phyloP scores from a whole-genome alignment of 2,113 vertebrate genomes.

The Phycodurus eques region DNA sequence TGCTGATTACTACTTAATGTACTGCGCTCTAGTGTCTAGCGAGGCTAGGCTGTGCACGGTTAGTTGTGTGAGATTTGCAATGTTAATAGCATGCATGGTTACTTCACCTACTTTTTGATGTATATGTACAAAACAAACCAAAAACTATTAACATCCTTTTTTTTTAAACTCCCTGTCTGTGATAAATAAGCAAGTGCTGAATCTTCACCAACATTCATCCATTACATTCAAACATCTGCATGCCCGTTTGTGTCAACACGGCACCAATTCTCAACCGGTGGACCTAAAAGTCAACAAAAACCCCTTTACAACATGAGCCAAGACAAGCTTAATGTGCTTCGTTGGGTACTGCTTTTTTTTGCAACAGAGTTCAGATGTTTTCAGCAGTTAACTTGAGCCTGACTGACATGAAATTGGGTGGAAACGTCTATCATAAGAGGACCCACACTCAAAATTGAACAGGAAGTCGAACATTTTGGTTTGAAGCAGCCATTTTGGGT shows the following conservation, averaged over 20 bases:
- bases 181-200: constrained; percentile 72
- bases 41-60: constrained; percentile 48
- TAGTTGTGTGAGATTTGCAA: constrained; percentile 56
- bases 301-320: too few species aligned
- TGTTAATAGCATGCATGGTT: constrained; percentile 62
- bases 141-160: constrained; percentile 53
- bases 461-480: too few species aligned
- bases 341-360: not conserved
- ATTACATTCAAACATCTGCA: constrained; percentile 72
- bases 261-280: constrained; percentile 1
- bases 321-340: not conserved
- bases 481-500: too few species aligned
- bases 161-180: constrained; percentile 31
- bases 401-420: not conserved
- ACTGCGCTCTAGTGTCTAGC: constrained; percentile 43
- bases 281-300: not conserved
- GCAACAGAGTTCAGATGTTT: not conserved
- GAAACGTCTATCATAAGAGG: too few species aligned
- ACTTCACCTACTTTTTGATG: constrained; percentile 35
- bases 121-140: constrained; percentile 50
- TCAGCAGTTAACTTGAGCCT: not conserved
- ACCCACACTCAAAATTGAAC: too few species aligned
- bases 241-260: constrained; percentile 51
- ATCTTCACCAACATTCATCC: constrained; percentile 54
- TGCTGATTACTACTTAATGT: constrained; percentile 36